A percentile compares a stretch with the other conserved stretches of the same genome.
Evolutionary conservation across 1,140 invertebrate species (phyloP).

Genomic region (Callitettix versicolor): DNA sequence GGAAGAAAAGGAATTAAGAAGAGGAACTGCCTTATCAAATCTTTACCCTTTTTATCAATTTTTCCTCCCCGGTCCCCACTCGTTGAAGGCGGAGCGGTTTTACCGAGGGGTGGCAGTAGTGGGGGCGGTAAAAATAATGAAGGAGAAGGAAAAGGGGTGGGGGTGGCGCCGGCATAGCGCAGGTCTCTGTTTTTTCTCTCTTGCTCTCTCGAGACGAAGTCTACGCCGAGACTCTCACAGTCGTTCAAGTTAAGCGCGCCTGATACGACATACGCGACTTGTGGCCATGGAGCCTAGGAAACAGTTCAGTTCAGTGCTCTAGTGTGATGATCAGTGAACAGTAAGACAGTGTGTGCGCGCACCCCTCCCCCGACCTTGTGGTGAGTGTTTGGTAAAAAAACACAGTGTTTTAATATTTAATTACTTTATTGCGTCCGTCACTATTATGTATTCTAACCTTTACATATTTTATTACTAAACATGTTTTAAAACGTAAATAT

Average conservation of each 20-base stretch:
- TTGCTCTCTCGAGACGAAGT: background rate
- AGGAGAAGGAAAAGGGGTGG: slow-evolving; percentile 2
- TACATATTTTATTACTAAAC: no score
- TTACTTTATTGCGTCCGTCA: no score
- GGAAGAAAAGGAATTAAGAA: background rate
- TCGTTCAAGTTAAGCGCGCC: background rate
- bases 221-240: no score
- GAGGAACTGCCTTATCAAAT: slow-evolving; percentile 12
- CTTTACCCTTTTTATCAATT: slow-evolving; percentile 11
- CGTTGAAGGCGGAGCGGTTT: slow-evolving; percentile 8
- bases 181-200: slow-evolving; percentile 14
- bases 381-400: no score
- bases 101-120: slow-evolving; percentile 2
- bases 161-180: slow-evolving; percentile 10
- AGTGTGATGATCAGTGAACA: no score
- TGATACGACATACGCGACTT: background rate
- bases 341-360: no score
- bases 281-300: background rate
- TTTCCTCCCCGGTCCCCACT: slow-evolving; percentile 7
- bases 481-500: no score
- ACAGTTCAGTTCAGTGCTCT: no score
- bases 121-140: slow-evolving; percentile 14
- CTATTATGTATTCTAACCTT: no score
- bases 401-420: no score
- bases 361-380: no score